Evolutionary conservation across 2,113 vertebrate genomes (phyloP).

Genomic region (Acrocephalus arundinaceus): DNA sequence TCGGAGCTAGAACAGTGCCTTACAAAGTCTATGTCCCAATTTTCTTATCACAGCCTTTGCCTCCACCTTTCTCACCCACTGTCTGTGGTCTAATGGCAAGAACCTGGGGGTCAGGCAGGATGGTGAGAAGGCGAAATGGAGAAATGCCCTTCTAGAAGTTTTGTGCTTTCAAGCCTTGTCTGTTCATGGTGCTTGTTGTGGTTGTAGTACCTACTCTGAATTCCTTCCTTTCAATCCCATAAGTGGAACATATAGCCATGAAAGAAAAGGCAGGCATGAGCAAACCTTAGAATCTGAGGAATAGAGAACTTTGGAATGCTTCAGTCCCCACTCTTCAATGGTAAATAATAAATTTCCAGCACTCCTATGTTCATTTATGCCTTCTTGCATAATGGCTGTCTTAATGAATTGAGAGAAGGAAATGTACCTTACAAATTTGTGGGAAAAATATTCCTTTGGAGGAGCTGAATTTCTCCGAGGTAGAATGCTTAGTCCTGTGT

Average conservation of each 20-base stretch:
- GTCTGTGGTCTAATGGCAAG: not conserved
- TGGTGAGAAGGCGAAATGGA: not conserved
- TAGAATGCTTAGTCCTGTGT: conserved; percentile 1
- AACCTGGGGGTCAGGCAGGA: not conserved
- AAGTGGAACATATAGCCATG: not conserved
- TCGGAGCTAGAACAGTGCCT: not conserved
- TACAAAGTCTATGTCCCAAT: not conserved
- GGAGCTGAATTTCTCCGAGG: conserved; percentile 9
- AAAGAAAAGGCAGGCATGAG: not conserved
- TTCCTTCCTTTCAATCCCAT: not conserved
- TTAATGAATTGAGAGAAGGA: not conserved
- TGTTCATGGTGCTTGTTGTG: not conserved
- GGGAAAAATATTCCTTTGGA: not conserved
- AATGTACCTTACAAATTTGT: not conserved
- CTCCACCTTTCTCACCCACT: not conserved
- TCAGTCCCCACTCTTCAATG: not conserved
- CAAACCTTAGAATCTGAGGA: not conserved
- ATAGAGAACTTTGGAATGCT: not conserved
- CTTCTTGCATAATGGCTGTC: not conserved
- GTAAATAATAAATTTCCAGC: not conserved
- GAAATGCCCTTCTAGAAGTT: not conserved
- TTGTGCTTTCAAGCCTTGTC: not conserved
- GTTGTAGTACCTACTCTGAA: not conserved
- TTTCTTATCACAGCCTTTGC: not conserved
- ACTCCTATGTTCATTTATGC: not conserved